Evolutionary conservation across 1,140 invertebrate species (phyloP), one percentile per base, ranked within the genome.

Genomic region (Phenacoccus solenopsis): DNA sequence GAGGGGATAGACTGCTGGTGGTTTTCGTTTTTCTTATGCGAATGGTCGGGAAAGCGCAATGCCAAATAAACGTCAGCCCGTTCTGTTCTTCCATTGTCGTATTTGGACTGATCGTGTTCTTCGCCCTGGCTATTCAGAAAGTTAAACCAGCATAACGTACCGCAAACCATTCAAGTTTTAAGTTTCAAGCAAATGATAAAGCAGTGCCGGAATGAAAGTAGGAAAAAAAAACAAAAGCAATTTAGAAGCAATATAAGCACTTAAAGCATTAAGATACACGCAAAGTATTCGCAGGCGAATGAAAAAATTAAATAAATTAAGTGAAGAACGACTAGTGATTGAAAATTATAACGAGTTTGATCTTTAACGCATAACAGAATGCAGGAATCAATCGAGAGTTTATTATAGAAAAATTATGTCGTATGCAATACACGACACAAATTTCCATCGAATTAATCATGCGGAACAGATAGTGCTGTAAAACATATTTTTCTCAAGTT

Each of bases 51-150:
- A 64, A 64, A 64, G 59, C 59, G 59, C 59, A 64, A 64, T 16
- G 59, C 59, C 59, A 64, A 64, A 27, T 25, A 64, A 64, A 64
- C 4, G 16, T 27, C 59, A 64, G 59, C 59, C 22, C 59, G 59
- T 64, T 22, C 59, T 25, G 59, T 20, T 27, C 25, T 7, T 64
- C 21, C 22, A 22, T 9, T 64, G 59, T 16, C 16, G 59, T 25
- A 25, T 64, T 64, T 10, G 59, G 22, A 24, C 59, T 64, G 20
- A 27, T 5, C 13, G 25, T 64, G 12, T 49, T 16, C 59, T 24
- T 64, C 59, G 22, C 25, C 59, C 59, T 64, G 59, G 59, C 59
- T 64, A 64, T 64, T 64, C 59, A 64, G 22, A 64, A 64, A 64
- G 21, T 64, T 27, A 64, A 64, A 64, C 59, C 59, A 59, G 25